Percentiles rank a stretch among this genome's conserved stretches.
Conservation (phyloP, 1,140 invertebrate species). For the Drosophila truncata region DNA sequence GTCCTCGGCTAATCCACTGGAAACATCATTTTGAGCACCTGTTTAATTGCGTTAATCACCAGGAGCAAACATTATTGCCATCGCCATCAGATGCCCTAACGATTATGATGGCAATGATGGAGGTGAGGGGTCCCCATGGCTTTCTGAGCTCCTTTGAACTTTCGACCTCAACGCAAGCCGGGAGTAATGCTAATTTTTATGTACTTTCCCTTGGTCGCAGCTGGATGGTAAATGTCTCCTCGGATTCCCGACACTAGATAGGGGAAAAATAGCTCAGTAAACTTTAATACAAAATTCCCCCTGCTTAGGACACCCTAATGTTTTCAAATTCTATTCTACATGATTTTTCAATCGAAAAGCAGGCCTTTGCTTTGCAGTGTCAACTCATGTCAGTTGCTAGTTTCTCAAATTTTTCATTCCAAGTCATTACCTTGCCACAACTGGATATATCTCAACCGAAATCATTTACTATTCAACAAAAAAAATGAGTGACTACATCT, state of each 20-base stretch:
- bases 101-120: conserved; percentile 28
- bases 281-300: not conserved
- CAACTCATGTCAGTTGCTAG: too few relatives aligned
- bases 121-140: not conserved
- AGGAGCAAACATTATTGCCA: conserved; percentile 73
- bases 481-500: too few relatives aligned
- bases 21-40: conserved; percentile 85
- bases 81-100: conserved; percentile 26
- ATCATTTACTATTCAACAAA: too few relatives aligned
- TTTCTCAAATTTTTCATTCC: too few relatives aligned
- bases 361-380: too few relatives aligned
- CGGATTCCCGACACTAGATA: not conserved
- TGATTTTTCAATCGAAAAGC: too few relatives aligned
- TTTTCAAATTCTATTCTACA: too few relatives aligned
- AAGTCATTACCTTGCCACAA: too few relatives aligned
- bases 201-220: conserved; percentile 39
- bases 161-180: conserved; percentile 13
- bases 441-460: too few relatives aligned
- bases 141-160: conserved; percentile 19
- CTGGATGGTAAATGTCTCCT: conserved; percentile 43
- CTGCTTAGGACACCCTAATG: too few relatives aligned
- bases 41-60: conserved; percentile 85
- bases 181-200: conserved; percentile 49
- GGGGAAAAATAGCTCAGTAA: not conserved
- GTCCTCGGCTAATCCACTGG: conserved; percentile 74